phyloP scores from a whole-genome alignment of 2,888 invertebrate species.

The Bombyx huttoni region DNA sequence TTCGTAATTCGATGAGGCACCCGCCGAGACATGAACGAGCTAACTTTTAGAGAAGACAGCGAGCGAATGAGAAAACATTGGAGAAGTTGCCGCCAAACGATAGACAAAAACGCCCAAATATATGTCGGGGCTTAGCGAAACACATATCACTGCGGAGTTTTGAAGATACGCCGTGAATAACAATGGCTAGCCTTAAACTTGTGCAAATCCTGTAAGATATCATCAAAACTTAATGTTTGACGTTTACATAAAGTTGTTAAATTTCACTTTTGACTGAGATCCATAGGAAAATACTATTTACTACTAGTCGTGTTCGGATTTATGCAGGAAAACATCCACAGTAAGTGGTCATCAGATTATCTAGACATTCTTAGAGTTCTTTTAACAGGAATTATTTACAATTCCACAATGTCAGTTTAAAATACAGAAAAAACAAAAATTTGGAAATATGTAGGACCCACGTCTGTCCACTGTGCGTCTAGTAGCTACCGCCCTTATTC shows the following conservation, averaged over 20 bases:
- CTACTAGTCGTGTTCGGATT: no score
- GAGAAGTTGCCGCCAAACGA: slow-evolving; percentile 52
- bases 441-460: no score
- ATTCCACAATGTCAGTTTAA: no score
- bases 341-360: no score
- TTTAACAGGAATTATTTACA: no score
- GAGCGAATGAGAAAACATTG: slow-evolving; percentile 62
- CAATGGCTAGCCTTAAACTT: slow-evolving; percentile 34
- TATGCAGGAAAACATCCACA: no score
- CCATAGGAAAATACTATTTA: not conserved
- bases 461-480: no score
- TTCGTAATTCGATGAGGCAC: slow-evolving; percentile 53
- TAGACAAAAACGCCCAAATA: slow-evolving; percentile 56
- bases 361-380: no score
- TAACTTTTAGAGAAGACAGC: slow-evolving; percentile 53
- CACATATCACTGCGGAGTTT: slow-evolving; percentile 43
- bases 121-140: slow-evolving; percentile 43
- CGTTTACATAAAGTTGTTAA: slow-evolving; percentile 15
- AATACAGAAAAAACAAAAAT: no score
- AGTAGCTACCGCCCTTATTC: no score
- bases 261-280: not conserved
- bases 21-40: slow-evolving; percentile 54
- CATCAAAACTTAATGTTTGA: slow-evolving; percentile 28
- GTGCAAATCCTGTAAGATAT: slow-evolving; percentile 28
- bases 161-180: slow-evolving; percentile 46